phyloP scores from a whole-genome alignment of 64 coral and sea anemone genomes.

The Orbicella faveolata region DNA sequence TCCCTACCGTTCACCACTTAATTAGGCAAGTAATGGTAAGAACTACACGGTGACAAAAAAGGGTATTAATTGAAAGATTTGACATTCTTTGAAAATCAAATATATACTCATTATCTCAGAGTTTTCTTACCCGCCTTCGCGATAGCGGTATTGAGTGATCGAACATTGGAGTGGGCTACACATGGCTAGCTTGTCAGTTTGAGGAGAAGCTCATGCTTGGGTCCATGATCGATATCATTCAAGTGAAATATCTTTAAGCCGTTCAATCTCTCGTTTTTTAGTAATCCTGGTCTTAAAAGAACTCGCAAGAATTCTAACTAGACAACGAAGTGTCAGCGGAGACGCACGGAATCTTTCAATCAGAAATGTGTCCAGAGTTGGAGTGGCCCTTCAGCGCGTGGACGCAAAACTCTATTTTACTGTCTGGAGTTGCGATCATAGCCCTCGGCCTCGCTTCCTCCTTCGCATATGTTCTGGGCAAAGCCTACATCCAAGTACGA shows the following conservation, averaged over 20 bases:
- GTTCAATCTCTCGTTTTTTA: background rate
- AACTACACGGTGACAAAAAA: slow-evolving; percentile 3
- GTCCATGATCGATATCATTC: background rate
- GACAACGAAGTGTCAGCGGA: slow-evolving; percentile 1
- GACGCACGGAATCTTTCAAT: slow-evolving; percentile 29
- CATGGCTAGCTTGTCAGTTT: slow-evolving; percentile 4
- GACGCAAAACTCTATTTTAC: background rate
- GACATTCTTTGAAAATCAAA: background rate
- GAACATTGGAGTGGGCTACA: background rate
- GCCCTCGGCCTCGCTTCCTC: background rate
- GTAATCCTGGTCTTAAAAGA: background rate
- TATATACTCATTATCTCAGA: background rate
- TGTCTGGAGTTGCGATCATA: background rate
- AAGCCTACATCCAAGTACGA: background rate
- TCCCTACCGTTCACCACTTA: background rate
- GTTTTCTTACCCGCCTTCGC: background rate
- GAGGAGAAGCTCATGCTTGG: background rate
- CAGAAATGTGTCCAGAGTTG: slow-evolving; percentile 6
- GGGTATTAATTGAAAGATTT: background rate
- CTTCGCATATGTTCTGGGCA: background rate
- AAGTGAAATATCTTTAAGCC: background rate
- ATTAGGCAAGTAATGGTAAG: background rate
- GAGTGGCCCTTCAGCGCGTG: background rate
- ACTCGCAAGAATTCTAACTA: background rate
- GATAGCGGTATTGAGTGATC: slow-evolving; percentile 25